A percentile compares a stretch with the other conserved stretches of the same genome.
Evolutionary conservation across 2,113 vertebrate species (phyloP).

Genomic region (Brachyhypopomus gauderio): DNA sequence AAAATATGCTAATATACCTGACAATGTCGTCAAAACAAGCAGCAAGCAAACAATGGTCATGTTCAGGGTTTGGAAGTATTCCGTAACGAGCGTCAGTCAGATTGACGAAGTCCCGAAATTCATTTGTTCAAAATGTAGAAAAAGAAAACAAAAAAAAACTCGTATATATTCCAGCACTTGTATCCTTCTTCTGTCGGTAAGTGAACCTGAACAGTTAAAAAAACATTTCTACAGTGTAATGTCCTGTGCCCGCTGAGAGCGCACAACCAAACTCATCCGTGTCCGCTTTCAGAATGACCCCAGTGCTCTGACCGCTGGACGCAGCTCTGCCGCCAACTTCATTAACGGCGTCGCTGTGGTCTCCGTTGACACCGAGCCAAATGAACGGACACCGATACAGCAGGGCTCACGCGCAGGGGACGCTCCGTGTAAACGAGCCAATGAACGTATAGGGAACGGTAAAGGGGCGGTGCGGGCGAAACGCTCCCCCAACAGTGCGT

Average conservation of each 20-base stretch:
- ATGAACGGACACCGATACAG: conserved; percentile 53
- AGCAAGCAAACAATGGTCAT: conserved; percentile 7
- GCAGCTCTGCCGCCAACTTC: no score
- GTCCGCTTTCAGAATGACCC: conserved; percentile 41
- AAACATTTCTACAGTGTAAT: conserved; percentile 32
- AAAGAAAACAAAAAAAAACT: neutral
- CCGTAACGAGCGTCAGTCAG: conserved; percentile 22
- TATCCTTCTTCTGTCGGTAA: neutral
- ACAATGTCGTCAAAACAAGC: neutral
- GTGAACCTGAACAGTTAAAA: conserved; percentile 17
- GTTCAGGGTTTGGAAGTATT: conserved; percentile 34
- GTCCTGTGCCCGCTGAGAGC: conserved; percentile 25
- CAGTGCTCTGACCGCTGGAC: conserved; percentile 16
- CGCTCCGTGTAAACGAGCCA: conserved; percentile 30
- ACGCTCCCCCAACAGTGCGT: no score
- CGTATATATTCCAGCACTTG: neutral
- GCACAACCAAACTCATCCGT: conserved; percentile 31
- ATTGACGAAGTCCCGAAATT: neutral
- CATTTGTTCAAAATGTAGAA: conserved; percentile 6
- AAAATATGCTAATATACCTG: conserved; percentile 21
- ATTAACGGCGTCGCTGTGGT: conserved; percentile 44
- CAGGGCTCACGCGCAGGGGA: neutral
- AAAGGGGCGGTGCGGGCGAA: conserved; percentile 33
- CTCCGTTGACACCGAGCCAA: conserved; percentile 45
- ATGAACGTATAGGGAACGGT: conserved; percentile 36